phyloP scores from a whole-genome alignment of 1,140 invertebrate genomes.

The Lasioglossum albipes region DNA sequence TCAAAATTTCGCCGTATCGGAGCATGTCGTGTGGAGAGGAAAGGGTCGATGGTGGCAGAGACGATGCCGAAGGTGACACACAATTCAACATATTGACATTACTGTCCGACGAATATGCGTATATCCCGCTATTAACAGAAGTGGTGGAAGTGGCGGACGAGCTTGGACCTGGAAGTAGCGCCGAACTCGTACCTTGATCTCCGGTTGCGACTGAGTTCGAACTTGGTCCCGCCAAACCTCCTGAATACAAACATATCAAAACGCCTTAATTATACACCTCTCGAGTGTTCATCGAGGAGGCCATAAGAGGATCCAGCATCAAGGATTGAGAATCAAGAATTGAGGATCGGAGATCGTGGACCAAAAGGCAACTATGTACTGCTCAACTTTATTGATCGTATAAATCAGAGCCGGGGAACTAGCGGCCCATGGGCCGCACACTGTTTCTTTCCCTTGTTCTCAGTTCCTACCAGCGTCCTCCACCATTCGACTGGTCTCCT shows the following conservation, averaged over 20 bases:
- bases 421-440: too few relatives aligned
- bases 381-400: too few relatives aligned
- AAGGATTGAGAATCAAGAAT: too few relatives aligned
- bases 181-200: constrained; percentile 51
- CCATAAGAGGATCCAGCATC: too few relatives aligned
- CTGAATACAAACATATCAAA: constrained; percentile 38
- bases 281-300: too few relatives aligned
- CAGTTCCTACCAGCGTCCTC: too few relatives aligned
- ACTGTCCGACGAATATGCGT: constrained; percentile 63
- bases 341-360: too few relatives aligned
- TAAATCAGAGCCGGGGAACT: too few relatives aligned
- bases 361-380: too few relatives aligned
- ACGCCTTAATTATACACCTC: too few relatives aligned
- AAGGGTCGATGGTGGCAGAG: constrained; percentile 59
- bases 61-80: constrained; percentile 66
- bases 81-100: constrained; percentile 69
- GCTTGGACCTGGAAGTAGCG: constrained; percentile 35
- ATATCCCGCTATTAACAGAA: constrained; percentile 62
- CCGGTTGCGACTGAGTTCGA: constrained; percentile 49
- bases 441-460: too few relatives aligned
- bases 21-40: constrained; percentile 70
- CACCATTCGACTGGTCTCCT: too few relatives aligned
- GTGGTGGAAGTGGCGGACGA: constrained; percentile 58
- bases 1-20: constrained; percentile 69
- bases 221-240: constrained; percentile 55